phyloP scores from a whole-genome alignment of 2,113 vertebrate species.

The Smithornis capensis region DNA sequence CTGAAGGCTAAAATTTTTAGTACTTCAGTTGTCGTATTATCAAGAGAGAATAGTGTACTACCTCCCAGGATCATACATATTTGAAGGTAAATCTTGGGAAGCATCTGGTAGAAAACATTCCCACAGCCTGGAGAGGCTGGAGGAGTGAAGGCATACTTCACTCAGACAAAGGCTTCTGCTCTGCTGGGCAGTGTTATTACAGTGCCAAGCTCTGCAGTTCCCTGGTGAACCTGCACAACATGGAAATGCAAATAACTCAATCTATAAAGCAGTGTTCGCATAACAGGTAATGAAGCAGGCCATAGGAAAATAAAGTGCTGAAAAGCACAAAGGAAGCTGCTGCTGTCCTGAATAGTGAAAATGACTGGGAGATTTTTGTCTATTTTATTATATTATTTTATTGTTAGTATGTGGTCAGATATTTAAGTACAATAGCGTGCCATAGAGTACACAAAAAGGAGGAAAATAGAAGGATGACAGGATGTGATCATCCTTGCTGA shows the following conservation, averaged over 20 bases:
- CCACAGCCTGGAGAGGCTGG: background rate
- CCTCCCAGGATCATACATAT: background rate
- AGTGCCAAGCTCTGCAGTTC: background rate
- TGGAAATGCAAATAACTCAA: background rate
- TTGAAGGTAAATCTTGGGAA: background rate
- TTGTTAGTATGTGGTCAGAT: background rate
- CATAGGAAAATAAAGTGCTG: background rate
- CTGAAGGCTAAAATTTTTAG: background rate
- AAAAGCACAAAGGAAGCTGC: background rate
- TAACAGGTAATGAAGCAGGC: background rate
- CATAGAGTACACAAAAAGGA: background rate
- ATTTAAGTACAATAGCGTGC: background rate
- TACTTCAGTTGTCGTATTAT: background rate
- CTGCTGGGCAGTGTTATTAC: background rate
- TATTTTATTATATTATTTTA: background rate
- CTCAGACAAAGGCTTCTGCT: background rate
- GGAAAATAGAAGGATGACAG: background rate
- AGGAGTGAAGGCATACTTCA: background rate
- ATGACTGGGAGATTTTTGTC: background rate
- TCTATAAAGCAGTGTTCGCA: background rate
- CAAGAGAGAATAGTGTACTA: background rate
- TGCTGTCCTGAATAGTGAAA: background rate
- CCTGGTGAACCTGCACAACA: background rate
- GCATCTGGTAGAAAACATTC: background rate
- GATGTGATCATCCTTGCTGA: background rate